phyloP scores from a whole-genome alignment of 53 echinoderm and acorn worm genomes.

The Luidia sarsii region DNA sequence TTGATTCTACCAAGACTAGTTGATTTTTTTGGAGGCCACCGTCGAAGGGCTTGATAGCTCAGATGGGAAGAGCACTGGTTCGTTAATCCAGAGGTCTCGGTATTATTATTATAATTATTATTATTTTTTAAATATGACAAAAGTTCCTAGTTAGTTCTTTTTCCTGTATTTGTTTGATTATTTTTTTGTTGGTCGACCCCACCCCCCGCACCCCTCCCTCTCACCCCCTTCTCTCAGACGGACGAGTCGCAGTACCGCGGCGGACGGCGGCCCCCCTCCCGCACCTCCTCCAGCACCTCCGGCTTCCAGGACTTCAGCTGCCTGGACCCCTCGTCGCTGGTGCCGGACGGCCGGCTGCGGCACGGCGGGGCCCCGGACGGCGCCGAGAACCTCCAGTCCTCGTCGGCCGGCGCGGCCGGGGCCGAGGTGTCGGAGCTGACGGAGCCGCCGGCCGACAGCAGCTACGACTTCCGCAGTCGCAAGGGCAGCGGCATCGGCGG shows the following conservation, averaged over 20 bases:
- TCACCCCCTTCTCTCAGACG: constrained; percentile 61
- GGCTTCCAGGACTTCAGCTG: constrained; percentile 70
- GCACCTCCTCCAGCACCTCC: constrained; percentile 69
- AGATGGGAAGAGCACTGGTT: too few species aligned
- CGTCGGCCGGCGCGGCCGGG: neutral
- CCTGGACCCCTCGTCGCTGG: constrained; percentile 51
- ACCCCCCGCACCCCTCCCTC: too few species aligned
- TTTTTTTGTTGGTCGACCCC: too few species aligned
- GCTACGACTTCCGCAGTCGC: constrained; percentile 23
- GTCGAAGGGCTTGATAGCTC: too few species aligned
- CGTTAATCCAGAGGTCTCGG: too few species aligned
- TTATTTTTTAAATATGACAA: too few species aligned
- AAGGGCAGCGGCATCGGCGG: constrained; percentile 12
- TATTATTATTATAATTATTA: too few species aligned
- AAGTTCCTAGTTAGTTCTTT: neutral
- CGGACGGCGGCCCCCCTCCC: constrained; percentile 59
- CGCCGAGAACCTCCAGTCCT: neutral
- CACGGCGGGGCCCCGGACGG: constrained; percentile 9
- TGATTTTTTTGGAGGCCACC: too few species aligned
- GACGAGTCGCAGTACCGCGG: constrained; percentile 90
- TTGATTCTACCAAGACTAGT: too few species aligned
- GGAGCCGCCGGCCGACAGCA: neutral
- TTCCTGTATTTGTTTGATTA: too few species aligned
- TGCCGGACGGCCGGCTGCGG: constrained; percentile 40
- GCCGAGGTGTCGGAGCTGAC: constrained; percentile 25